A percentile compares a stretch with the other conserved stretches of the same genome.
Conservation (phyloP, 2,113 vertebrate species). For the Grus americana region DNA sequence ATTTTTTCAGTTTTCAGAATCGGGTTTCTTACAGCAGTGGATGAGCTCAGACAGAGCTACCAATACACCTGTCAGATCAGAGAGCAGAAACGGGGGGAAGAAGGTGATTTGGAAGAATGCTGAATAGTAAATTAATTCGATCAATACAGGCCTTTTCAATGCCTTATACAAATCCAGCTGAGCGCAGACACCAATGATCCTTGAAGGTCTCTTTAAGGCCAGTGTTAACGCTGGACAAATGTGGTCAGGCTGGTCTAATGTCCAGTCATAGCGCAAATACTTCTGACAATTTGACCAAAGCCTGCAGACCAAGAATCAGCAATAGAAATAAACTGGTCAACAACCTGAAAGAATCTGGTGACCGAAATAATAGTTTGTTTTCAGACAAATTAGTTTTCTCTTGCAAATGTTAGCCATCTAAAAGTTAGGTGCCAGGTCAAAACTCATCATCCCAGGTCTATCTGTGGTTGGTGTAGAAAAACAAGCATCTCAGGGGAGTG, state of each 20-base stretch:
- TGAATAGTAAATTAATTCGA: not conserved
- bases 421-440: not conserved
- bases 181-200: not conserved
- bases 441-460: not conserved
- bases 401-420: not conserved
- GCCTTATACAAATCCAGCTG: not conserved
- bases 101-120: not conserved
- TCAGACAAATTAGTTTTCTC: not conserved
- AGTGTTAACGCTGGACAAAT: accelerated
- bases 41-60: not conserved
- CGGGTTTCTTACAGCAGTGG: not conserved
- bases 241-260: not conserved
- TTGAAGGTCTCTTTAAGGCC: not conserved
- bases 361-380: not conserved
- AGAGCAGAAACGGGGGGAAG: not conserved
- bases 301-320: not conserved
- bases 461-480: not conserved
- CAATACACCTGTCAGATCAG: not conserved
- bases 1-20: not conserved
- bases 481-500: not conserved
- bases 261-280: not conserved
- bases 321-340: not conserved
- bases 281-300: not conserved
- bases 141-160: not conserved
- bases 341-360: not conserved